These are phyloP conservation scores for Conger conger DNA, from an alignment of 2,113 vertebrate genomes.

Conservation along the genomic window DNA sequence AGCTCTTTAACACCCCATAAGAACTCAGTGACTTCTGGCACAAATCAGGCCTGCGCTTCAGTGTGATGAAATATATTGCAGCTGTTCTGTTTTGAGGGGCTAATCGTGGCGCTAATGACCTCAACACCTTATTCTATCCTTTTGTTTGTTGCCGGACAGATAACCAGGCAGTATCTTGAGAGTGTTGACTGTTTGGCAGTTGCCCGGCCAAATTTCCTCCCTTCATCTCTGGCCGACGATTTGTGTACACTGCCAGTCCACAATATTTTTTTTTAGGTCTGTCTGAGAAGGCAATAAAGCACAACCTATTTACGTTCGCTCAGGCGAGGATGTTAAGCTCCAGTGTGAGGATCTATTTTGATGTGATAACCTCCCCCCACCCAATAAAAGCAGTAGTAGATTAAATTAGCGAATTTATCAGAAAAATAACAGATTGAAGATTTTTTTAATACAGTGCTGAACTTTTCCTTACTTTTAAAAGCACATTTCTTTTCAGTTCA, in stretches of 20 bases:
- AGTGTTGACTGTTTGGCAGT: neutral
- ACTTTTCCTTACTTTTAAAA: neutral
- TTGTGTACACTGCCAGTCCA: neutral
- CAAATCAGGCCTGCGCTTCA: constrained; percentile 26
- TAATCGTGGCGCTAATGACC: neutral
- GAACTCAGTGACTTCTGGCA: constrained; percentile 35
- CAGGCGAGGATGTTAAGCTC: neutral
- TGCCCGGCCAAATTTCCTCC: neutral
- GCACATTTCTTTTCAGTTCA: neutral
- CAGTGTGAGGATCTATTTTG: neutral
- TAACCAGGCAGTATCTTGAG: neutral
- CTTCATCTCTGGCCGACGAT: neutral
- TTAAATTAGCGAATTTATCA: neutral
- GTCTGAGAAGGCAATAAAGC: neutral
- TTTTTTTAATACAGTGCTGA: neutral
- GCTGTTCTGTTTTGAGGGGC: neutral
- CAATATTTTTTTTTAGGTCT: neutral
- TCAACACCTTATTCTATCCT: neutral
- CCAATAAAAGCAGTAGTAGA: neutral
- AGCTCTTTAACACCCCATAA: constrained; percentile 3
- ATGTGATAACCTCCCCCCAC: neutral
- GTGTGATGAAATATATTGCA: constrained; percentile 25
- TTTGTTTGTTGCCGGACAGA: neutral
- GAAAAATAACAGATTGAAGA: neutral
- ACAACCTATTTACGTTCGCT: neutral